Conservation (phyloP, 2,888 invertebrate species). For the Troides helena region DNA sequence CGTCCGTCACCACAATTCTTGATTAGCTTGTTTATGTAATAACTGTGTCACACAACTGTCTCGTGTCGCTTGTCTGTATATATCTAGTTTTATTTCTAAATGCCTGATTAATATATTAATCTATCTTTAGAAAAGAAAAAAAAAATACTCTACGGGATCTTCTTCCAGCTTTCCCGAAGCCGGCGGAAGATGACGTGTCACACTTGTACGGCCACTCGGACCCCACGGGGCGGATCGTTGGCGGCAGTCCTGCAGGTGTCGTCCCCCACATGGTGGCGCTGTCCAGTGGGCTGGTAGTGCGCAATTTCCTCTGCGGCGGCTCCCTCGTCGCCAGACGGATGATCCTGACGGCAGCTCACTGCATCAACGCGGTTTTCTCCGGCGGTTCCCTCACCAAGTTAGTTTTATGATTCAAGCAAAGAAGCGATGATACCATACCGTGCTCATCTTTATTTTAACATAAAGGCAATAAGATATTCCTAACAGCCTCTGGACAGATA, state of each 20-base stretch:
- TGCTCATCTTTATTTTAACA: too few species aligned
- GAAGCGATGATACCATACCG: not conserved
- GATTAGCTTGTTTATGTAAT: too few species aligned
- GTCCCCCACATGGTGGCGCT: conserved; percentile 51
- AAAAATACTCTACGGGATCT: too few species aligned
- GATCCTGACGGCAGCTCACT: conserved; percentile 64
- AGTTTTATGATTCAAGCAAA: conserved; percentile 4
- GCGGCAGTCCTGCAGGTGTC: conserved; percentile 51
- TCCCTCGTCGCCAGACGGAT: conserved; percentile 47
- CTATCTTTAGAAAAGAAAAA: too few species aligned
- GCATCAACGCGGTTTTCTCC: conserved; percentile 48
- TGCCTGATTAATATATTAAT: too few species aligned
- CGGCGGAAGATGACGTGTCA: conserved; percentile 43
- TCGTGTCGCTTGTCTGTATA: too few species aligned
- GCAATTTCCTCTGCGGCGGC: conserved; percentile 51
- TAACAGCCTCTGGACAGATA: too few species aligned
- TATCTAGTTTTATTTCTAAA: too few species aligned
- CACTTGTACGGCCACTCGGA: conserved; percentile 52
- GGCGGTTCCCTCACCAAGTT: conserved; percentile 43
- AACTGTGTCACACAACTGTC: too few species aligned
- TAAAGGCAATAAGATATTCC: too few species aligned
- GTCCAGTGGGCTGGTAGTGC: conserved; percentile 33
- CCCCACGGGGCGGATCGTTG: conserved; percentile 52
- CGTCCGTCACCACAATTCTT: too few species aligned
- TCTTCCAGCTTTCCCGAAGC: conserved; percentile 52